Evolutionary conservation across 1,140 invertebrate species (phyloP), one percentile per base, ranked within the genome.

Genomic region (Orius laevigatus): DNA sequence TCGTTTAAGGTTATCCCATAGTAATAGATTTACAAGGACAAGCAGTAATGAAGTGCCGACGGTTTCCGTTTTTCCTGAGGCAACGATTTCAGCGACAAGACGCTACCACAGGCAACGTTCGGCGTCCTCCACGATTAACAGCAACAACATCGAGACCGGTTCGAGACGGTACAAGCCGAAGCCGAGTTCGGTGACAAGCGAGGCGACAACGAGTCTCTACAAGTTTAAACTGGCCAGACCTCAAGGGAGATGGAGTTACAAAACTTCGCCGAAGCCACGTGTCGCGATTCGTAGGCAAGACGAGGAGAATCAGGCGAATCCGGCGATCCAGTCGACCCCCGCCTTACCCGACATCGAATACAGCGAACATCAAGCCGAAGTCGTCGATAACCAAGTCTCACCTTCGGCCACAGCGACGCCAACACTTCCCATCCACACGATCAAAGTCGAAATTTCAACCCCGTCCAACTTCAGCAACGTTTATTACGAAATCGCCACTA

Each of bases 401-500:
- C 11, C 36, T 4, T 41, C 39, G 61, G 57, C 39, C 52, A 63
- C 68, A 61, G 66, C 55, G 51, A 68, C 64, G 32, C 56, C 58
- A 5, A 59, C 63, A 15, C 66, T 78, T 51, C 75, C 76, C 9
- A 63, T 81, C 3, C 81, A 85, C 63, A 87, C 84, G 1, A 63
- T 87, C 35, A 84, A 84, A 62, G 79, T 86, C 1, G 82, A 87
- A 63, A 89, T 88, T 49, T 86, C 84, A 1, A 88, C 84, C 2
- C 80, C 83, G 1, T 76, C 79, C 20, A 81, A 85, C 59, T 84
- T 86, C 55, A 75, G 74, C 58, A 81, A 87, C 62, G 72, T 81
- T 40, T 86, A 87, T 53, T 86, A 83, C 59, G 79, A 90, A 69
- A 83, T 90, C 51, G 85, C 84, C 5, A 90, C 86, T 0, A 83